Conservation (phyloP, 2,888 invertebrate species). For the Caradrina clavipalpis region DNA sequence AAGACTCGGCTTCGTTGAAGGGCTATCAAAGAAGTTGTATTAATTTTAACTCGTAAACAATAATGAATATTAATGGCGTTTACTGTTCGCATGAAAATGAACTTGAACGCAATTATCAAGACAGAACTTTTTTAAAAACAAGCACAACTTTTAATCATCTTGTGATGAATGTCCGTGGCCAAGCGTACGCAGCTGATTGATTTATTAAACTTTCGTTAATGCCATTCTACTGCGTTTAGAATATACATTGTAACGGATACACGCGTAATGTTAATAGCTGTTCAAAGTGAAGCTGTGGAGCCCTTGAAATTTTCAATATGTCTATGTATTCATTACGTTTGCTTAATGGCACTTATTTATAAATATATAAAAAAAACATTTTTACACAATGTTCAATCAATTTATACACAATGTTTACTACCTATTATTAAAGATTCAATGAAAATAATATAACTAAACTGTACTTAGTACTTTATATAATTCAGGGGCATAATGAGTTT, state of each 20-base stretch:
- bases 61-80: constrained; percentile 78
- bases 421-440: no score
- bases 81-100: constrained; percentile 65
- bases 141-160: constrained; percentile 45
- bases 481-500: background rate
- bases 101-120: constrained; percentile 47
- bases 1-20: constrained; percentile 54
- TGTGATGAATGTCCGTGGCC: constrained; percentile 28
- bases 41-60: constrained; percentile 78
- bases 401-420: no score
- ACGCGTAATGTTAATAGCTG: background rate
- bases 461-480: no score
- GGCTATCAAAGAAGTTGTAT: constrained; percentile 74
- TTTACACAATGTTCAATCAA: no score
- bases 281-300: background rate
- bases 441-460: no score
- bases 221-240: background rate
- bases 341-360: no score
- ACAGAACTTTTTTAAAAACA: constrained; percentile 52
- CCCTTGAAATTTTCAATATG: background rate
- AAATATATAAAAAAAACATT: no score
- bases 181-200: constrained; percentile 27
- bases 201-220: constrained; percentile 11
- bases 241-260: background rate
- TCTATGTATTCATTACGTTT: no score